These are phyloP conservation scores for Crotalus horridus DNA, from an alignment of 2,113 vertebrate genomes.

Conservation along the genomic window DNA sequence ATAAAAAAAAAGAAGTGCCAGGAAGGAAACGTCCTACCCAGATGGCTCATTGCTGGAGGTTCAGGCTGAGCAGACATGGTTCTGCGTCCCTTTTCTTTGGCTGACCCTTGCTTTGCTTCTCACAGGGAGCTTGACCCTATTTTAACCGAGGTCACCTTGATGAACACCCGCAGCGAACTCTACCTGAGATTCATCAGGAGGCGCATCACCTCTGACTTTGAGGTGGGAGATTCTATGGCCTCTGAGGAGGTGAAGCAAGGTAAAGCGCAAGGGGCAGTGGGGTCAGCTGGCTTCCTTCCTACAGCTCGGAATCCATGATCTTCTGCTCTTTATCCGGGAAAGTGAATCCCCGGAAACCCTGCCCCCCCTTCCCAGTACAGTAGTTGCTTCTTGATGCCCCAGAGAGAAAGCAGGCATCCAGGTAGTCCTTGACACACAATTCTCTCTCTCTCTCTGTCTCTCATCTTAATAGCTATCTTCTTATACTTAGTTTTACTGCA, in stretches of 20 bases:
- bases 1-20: neutral
- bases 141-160: constrained; percentile 91
- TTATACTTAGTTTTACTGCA: neutral
- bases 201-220: constrained; percentile 87
- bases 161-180: constrained; percentile 94
- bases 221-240: constrained; percentile 85
- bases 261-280: constrained; percentile 50
- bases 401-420: neutral
- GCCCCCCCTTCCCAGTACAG: neutral
- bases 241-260: constrained; percentile 85
- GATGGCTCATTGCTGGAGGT: neutral
- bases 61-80: neutral
- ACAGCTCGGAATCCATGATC: neutral
- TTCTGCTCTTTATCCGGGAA: neutral
- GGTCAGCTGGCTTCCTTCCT: neutral
- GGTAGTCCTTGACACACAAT: neutral
- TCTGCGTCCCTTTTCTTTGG: neutral
- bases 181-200: constrained; percentile 92
- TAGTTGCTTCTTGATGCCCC: neutral
- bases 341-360: neutral
- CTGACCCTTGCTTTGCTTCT: constrained; percentile 8
- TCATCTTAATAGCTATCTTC: neutral
- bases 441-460: too few relatives aligned
- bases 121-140: constrained; percentile 90
- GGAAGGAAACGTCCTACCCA: neutral